phyloP scores from a whole-genome alignment of 2,888 invertebrate genomes.

The Parelbella ahira region DNA sequence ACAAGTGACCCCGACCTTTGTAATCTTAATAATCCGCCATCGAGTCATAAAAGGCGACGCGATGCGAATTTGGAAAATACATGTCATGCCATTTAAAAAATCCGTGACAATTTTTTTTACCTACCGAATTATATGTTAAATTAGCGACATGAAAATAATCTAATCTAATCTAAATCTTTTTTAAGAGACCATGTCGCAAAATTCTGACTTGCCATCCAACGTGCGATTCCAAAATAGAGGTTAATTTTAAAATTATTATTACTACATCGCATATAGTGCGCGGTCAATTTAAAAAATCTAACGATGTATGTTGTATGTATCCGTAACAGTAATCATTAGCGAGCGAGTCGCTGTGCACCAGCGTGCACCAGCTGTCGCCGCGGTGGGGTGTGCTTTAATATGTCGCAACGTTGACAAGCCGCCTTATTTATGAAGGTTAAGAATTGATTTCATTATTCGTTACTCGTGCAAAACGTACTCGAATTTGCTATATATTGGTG shows the following conservation, averaged over 20 bases:
- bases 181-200: too few species aligned
- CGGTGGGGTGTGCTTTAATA: constrained; percentile 16
- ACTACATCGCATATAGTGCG: too few species aligned
- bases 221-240: too few species aligned
- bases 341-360: neutral
- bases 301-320: neutral
- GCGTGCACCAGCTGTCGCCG: constrained; percentile 14
- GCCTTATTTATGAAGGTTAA: constrained; percentile 10
- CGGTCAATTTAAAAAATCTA: constrained; percentile 4
- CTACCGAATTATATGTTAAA: too few species aligned
- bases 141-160: too few species aligned
- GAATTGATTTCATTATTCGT: constrained; percentile 6
- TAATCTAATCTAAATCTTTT: too few species aligned
- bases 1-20: constrained; percentile 64
- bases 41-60: constrained; percentile 40
- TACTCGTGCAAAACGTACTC: neutral
- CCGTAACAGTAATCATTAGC: constrained; percentile 4
- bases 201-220: too few species aligned
- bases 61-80: constrained; percentile 39
- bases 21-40: constrained; percentile 58
- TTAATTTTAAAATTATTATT: too few species aligned
- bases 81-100: too few species aligned
- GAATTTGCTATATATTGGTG: too few species aligned
- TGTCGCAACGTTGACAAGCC: constrained; percentile 10
- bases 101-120: too few species aligned